These are phyloP conservation scores for Tauraco hartlaubi DNA, from an alignment of 2,797 vertebrate genomes.

Conservation along the genomic window DNA sequence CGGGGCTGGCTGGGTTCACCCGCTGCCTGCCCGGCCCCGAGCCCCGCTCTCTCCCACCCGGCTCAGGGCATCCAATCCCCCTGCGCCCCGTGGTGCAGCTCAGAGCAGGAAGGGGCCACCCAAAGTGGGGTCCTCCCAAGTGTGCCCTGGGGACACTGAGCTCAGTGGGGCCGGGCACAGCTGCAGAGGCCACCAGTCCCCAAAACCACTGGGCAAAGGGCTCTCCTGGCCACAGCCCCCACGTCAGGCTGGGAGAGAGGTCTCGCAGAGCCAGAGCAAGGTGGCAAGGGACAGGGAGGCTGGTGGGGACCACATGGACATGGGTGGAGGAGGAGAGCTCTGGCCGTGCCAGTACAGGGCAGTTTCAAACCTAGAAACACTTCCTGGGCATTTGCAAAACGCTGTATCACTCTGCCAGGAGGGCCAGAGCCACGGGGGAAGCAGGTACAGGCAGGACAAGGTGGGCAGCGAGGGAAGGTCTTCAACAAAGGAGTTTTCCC, in stretches of 20 bases:
- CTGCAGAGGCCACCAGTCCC: neutral
- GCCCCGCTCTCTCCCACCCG: neutral
- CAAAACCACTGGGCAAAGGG: neutral
- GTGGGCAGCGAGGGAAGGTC: neutral
- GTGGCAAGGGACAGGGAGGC: neutral
- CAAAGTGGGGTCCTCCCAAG: neutral
- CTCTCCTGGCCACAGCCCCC: neutral
- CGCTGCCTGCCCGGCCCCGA: neutral
- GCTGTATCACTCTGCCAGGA: neutral
- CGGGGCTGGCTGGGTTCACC: neutral
- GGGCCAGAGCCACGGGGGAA: neutral
- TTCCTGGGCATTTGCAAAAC: neutral
- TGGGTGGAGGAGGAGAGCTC: neutral
- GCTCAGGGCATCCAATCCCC: neutral
- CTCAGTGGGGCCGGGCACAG: no score
- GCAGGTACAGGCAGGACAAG: neutral
- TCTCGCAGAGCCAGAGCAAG: accelerated
- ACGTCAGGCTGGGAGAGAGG: neutral
- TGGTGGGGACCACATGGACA: accelerated
- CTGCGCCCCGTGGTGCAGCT: neutral
- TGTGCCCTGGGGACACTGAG: neutral
- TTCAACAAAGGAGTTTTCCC: neutral
- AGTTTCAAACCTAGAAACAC: neutral
- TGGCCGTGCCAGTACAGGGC: accelerated
- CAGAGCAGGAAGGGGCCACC: neutral